A percentile compares a stretch with the other conserved stretches of the same genome.
These are phyloP conservation scores for Druon quercuslanigerum DNA, from an alignment of 1,140 invertebrate genomes.

Conservation along the genomic window DNA sequence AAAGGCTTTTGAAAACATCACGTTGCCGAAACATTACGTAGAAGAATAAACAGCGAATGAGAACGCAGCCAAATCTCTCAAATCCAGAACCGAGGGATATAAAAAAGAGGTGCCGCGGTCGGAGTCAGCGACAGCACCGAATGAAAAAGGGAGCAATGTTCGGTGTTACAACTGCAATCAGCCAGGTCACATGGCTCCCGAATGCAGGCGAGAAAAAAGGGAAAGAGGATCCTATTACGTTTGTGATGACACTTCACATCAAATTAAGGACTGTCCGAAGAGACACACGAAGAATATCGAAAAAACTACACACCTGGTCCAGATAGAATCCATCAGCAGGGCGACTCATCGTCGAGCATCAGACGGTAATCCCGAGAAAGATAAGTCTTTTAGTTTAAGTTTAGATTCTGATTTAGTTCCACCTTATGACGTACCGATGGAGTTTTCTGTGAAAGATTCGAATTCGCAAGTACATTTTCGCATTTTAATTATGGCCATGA, in stretches of 20 bases:
- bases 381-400: neutral
- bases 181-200: no score
- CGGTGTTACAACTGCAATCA: conserved; percentile 36
- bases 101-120: neutral
- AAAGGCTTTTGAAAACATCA: conserved; percentile 33
- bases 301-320: no score
- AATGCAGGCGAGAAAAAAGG: no score
- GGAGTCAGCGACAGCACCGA: neutral
- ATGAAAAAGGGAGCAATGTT: neutral
- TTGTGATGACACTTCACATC: neutral
- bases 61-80: no score
- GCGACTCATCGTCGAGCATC: no score
- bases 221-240: conserved; percentile 27
- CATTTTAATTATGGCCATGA: conserved; percentile 1
- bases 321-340: no score
- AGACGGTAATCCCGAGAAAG: no score
- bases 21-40: no score
- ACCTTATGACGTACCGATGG: neutral
- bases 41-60: neutral
- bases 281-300: neutral
- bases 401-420: neutral
- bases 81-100: neutral
- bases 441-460: neutral
- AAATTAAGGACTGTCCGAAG: no score
- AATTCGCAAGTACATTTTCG: neutral